Base-by-base conservation (phyloP, 1,140 invertebrate genomes). In the Calosoma granatense region DNA sequence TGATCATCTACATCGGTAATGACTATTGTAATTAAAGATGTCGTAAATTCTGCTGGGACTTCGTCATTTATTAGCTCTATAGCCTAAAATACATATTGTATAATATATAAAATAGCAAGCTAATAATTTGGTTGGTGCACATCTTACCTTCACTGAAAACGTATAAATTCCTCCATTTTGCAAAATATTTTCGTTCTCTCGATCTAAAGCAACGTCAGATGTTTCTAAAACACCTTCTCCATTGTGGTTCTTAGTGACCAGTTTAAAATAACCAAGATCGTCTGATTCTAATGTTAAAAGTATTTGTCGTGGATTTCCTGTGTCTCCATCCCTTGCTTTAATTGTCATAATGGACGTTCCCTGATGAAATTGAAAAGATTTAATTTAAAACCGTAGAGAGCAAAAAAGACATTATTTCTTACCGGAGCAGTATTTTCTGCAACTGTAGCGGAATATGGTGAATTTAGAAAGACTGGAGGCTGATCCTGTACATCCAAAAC, bases 1-100 rank as follows among this genome's bases (percentile, higher is more conserved):
- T 93, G 84, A 67, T 94, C 90, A 64, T 94, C 90, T 0, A 86
- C 82, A 66, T 94, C 90, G 0, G 83, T 86, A 3, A 94, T 83
- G 1, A 92, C 84, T 21, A 94, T 83, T 0, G 86, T 87, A 0
- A 93, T 74, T 11, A 82, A 77, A 0, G 86, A 85, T 0, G 78
- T 75, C 0, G 82, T 77, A 1, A 78, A 79, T 60, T 89, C 86
- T 0, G 80, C 82, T 2, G 83, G 82, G 21, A 83, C 76, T 64
- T 83, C 81, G 19, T 83, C 81, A 62, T 87, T 83, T 36, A 87
- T 84, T 3, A 88, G 61, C 70, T 90, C 87, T 2, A 84, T 87
- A 0, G 86, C 86, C 73, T 82, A 62, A 17, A 67, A 64, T 69
- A 67, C 17, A n/a, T 58, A 60, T 57, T 21, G 22, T n/a, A 51